Evolutionary conservation across 2,888 invertebrate genomes (phyloP), one percentile per base, ranked within the genome.

Genomic region (Bhutanitis thaidina): DNA sequence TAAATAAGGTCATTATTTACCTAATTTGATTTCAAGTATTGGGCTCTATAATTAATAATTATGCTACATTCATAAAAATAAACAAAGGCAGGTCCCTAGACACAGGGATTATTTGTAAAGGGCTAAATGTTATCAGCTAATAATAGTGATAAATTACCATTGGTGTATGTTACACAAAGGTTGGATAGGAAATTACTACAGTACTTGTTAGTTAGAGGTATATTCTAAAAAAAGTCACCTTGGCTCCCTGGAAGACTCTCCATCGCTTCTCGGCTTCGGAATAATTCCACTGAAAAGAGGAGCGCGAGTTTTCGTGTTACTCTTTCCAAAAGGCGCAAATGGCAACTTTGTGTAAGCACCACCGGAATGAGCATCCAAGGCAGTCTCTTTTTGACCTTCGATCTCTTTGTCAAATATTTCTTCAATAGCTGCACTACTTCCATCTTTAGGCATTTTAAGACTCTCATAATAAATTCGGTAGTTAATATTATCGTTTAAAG

Each of bases 401-500:
- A 64, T 62, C 51, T 73, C 74, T 49, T 66, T 64, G 45, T 62
- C 76, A 3, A 87, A 85, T 7, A 77, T 69, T 58, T 85, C 90
- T 9, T 84, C 88, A 43, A 41, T 30, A n/a, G 34, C 40, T 9
- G 70, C 72, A 29, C 67, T 67, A 36, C 79, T 80, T 25, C 61
- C 62, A 12, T 69, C 71, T 54, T 80, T 79, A 1, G 72, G 64
- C 2, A 69, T 64, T 48, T 80, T 80, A 54, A 82, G 82, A 51
- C 68, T 77, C 59, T 89, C 90, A 60, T 82, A 90, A 71, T 80
- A 83, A 64, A 90, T 75, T 34, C 89, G 80, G 63, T 90, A 90
- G 61, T 90, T 90, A 30, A 90, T 88, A 55, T 90, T 90, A 58
- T 90, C 90, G 56, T 88, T 91, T 50, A 91, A 65, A 5, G 91